Base-by-base conservation (phyloP, 2,113 vertebrate genomes). In the Thamnophis sirtalis region DNA sequence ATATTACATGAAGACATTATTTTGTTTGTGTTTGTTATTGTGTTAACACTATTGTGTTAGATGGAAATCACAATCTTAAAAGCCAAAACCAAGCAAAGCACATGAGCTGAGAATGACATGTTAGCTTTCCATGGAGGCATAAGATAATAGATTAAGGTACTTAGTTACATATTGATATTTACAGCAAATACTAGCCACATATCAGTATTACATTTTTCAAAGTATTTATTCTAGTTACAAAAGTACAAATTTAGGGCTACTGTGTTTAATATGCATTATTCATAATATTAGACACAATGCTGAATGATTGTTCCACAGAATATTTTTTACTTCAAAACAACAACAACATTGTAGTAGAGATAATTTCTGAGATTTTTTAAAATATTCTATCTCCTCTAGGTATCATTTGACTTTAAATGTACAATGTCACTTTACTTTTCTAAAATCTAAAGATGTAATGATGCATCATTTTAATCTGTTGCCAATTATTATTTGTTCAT, bases 391-490 rank as follows among this genome's bases (percentile, higher is more conserved):
- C 50, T 94, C 80, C 90, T 68, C 50, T 21, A 56, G 7, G 1
- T 92, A 9, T 48, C 68, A 5, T 68, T 92, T 93, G 91, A 87
- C 54, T 91, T 53, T 91, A 73, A 88, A 43, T 68, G 95, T 24
- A 60, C 10, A 50, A 84, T 43, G 73, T 56, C 24, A 87, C 10
- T 54, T 1, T 48, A 73, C 51, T 92, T 73, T 90, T 55, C 50
- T 91, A 90, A 93, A 93, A 92, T 21, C 17, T 94, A 94, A 91
- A 54, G 51, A 49, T 91, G 22, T 85, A 94, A 95, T 91, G 50
- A 92, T 89, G 68, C 93, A 91, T 2, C 55, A 51, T 90, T 84
- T 95, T 93, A 94, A 92, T 86, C 54, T 91, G 11, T 49, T 94
- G 55, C 60, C 53, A 96, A 48, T 93, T 94, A 95, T 92, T 90